phyloP scores from a whole-genome alignment of 2,113 vertebrate species.

The Pseudonaja textilis region DNA sequence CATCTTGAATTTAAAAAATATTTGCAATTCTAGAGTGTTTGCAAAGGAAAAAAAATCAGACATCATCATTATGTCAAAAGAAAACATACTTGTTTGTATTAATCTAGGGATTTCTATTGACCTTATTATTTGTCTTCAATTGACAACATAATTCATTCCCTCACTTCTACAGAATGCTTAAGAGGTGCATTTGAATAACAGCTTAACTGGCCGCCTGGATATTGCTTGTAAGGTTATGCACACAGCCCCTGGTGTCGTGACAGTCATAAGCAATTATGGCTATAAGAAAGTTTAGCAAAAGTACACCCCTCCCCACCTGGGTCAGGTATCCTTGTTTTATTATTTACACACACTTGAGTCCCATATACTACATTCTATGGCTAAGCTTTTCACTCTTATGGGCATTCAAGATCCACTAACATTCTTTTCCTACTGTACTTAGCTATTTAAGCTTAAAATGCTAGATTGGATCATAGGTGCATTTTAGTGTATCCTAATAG shows the following conservation, averaged over 20 bases:
- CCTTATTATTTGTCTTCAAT: conserved; percentile 47
- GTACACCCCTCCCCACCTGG: conserved; percentile 21
- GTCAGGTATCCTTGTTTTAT: conserved; percentile 32
- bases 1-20: conserved; percentile 54
- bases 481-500: neutral
- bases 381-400: conserved; percentile 20
- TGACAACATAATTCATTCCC: conserved; percentile 55
- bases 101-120: conserved; percentile 60
- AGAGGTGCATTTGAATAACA: conserved; percentile 35
- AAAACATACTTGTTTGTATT: conserved; percentile 60
- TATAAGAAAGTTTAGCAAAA: conserved; percentile 47
- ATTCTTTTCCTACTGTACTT: conserved; percentile 23
- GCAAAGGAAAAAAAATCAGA: conserved; percentile 58
- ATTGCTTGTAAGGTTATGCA: neutral
- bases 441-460: conserved; percentile 16
- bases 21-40: conserved; percentile 39
- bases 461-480: conserved; percentile 15
- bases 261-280: conserved; percentile 51
- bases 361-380: conserved; percentile 23
- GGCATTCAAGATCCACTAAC: conserved; percentile 6
- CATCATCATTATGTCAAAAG: conserved; percentile 55
- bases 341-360: conserved; percentile 40
- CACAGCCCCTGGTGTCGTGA: conserved; percentile 3
- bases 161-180: conserved; percentile 59
- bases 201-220: conserved; percentile 35